Conservation (phyloP, 2,113 vertebrate species). For the mouse (Mus musculus) region DNA sequence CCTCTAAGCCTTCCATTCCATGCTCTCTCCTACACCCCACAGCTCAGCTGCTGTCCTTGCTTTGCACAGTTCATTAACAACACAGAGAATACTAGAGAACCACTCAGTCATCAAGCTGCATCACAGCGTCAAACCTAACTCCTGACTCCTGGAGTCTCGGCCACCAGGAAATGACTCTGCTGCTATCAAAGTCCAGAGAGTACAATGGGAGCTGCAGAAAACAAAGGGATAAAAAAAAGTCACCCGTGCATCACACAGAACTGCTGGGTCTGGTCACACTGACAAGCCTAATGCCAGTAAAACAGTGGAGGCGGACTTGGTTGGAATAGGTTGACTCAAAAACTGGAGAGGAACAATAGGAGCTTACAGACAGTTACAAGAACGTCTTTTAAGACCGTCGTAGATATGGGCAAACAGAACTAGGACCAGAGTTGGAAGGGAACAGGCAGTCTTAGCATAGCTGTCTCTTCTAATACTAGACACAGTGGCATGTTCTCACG, state of each 20-base stretch:
- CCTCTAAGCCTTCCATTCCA: not conserved
- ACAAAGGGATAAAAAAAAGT: not conserved
- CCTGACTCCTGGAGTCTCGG: not conserved
- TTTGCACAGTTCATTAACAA: not conserved
- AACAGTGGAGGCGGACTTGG: not conserved
- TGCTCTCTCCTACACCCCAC: not conserved
- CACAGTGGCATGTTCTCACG: not conserved
- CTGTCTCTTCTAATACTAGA: not conserved
- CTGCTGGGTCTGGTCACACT: not conserved
- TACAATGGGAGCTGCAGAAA: not conserved
- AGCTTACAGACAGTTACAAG: not conserved
- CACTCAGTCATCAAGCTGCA: not conserved
- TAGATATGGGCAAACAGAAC: not conserved
- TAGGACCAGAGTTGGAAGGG: not conserved
- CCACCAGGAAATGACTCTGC: not conserved
- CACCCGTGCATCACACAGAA: not conserved
- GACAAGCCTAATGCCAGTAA: not conserved
- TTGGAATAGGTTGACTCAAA: not conserved
- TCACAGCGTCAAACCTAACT: not conserved
- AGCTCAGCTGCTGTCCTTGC: not conserved
- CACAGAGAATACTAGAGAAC: not conserved
- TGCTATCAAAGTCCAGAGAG: not conserved
- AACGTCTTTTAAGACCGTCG: not conserved
- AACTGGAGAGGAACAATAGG: not conserved
- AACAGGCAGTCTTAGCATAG: not conserved